phyloP scores from a whole-genome alignment of 2,888 invertebrate genomes.

The Nomada flava region DNA sequence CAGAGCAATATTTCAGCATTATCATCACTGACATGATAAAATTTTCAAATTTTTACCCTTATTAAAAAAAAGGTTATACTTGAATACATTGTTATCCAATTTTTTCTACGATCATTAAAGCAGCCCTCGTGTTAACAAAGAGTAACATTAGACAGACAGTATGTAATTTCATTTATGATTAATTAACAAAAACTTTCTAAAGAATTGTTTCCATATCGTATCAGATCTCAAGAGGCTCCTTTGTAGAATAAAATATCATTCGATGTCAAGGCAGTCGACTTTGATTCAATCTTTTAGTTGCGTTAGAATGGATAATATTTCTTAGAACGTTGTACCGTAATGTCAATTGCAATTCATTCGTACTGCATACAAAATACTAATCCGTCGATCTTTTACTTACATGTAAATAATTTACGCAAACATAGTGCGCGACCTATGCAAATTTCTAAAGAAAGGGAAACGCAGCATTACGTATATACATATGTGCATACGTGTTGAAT shows the following conservation, averaged over 20 bases:
- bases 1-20: no score
- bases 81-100: no score
- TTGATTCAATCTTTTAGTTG: background rate
- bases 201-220: background rate
- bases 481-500: background rate
- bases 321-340: background rate
- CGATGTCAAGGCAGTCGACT: conserved; percentile 4
- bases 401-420: conserved; percentile 15
- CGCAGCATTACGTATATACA: conserved; percentile 20
- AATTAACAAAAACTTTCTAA: background rate
- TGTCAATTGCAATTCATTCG: background rate
- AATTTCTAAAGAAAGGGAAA: background rate
- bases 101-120: no score
- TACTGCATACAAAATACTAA: background rate
- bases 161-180: no score
- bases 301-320: background rate
- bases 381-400: background rate
- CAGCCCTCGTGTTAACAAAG: no score
- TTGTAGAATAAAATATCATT: background rate
- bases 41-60: no score
- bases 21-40: no score
- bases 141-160: no score
- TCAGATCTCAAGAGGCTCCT: background rate
- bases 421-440: background rate
- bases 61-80: no score